Conservation (phyloP, 2,888 invertebrate genomes). For the Hypolimnas misippus region DNA sequence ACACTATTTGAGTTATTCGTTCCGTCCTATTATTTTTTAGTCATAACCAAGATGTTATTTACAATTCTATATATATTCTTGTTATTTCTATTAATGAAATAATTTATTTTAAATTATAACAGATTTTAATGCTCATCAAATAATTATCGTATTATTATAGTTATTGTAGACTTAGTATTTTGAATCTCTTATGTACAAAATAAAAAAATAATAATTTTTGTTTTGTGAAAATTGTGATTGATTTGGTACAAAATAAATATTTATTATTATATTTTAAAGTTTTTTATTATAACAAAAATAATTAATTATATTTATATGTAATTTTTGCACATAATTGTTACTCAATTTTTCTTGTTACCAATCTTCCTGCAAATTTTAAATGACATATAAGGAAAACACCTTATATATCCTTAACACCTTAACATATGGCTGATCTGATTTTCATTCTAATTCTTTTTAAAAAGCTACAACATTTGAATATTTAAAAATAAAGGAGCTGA, state of each 20-base stretch:
- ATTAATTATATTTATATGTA: background rate
- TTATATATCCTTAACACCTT: background rate
- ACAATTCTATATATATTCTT: background rate
- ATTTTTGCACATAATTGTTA: background rate
- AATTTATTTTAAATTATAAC: background rate
- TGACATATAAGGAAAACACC: too few species aligned
- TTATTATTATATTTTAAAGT: constrained; percentile 53
- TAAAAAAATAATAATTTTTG: constrained; percentile 9
- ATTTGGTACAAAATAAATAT: constrained; percentile 74
- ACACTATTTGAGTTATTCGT: too few species aligned
- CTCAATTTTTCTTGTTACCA: too few species aligned
- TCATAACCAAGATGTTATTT: background rate
- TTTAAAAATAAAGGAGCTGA: too few species aligned
- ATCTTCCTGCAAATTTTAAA: background rate
- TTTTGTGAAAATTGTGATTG: constrained; percentile 34
- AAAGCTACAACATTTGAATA: too few species aligned
- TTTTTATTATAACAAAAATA: constrained; percentile 38
- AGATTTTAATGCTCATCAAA: background rate
- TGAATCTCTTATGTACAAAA: constrained; percentile 23
- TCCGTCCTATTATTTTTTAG: background rate
- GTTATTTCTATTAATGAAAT: constrained; percentile 1
- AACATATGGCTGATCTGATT: too few species aligned
- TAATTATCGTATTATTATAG: constrained; percentile 13
- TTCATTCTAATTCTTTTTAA: too few species aligned
- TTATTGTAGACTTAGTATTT: constrained; percentile 22